Percentiles rank a stretch among this genome's conserved stretches.
Evolutionary conservation across 2,113 vertebrate genomes (phyloP).

Genomic region (Maccullochella peelii): DNA sequence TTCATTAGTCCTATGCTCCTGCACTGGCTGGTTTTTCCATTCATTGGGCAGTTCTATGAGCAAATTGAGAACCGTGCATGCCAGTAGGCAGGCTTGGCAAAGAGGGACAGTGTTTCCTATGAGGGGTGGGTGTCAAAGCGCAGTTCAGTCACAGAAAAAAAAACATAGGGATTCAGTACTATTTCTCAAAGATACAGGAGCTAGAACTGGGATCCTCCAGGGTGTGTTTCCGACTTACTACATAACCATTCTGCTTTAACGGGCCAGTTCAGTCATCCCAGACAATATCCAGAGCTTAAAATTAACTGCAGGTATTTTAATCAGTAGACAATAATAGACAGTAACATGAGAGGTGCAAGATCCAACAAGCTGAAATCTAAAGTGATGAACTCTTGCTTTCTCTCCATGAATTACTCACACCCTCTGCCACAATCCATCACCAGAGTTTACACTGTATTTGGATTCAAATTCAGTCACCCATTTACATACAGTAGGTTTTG

Average conservation of each 20-base stretch:
- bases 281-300: conserved; percentile 2
- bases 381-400: not conserved
- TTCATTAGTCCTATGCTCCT: not conserved
- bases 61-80: not conserved
- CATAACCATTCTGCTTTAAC: not conserved
- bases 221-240: not conserved
- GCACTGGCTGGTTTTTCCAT: conserved; percentile 11
- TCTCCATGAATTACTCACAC: not conserved
- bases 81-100: not conserved
- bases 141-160: conserved; percentile 20
- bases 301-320: conserved; percentile 25
- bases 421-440: not conserved
- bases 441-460: not conserved
- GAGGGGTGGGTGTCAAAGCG: not conserved
- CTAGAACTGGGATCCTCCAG: not conserved
- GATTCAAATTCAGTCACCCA: not conserved
- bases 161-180: not conserved
- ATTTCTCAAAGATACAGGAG: not conserved
- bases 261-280: not conserved
- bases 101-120: not conserved
- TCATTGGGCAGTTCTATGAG: conserved; percentile 7
- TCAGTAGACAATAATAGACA: conserved; percentile 13
- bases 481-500: not conserved
- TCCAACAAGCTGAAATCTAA: not conserved
- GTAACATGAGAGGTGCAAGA: conserved; percentile 9